These are phyloP conservation scores for Hypena proboscidalis DNA, from an alignment of 2,888 invertebrate species.

Conservation along the genomic window DNA sequence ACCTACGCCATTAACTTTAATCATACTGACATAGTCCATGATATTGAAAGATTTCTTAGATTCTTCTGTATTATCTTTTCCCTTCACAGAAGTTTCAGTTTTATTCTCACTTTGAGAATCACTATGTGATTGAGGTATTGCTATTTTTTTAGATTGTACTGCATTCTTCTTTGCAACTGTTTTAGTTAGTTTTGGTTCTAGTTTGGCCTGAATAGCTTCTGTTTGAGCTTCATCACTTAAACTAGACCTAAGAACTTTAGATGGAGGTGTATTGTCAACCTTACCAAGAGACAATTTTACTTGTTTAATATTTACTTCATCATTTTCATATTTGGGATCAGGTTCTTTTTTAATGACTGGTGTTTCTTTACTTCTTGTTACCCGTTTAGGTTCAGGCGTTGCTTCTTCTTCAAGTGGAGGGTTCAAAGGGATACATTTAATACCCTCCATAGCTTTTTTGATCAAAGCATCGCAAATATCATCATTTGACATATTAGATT, in stretches of 20 bases:
- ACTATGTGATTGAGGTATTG: not conserved
- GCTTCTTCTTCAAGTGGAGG: slow-evolving; percentile 37
- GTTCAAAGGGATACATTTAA: slow-evolving; percentile 60
- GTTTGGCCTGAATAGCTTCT: slow-evolving; percentile 5
- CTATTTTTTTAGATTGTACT: slow-evolving; percentile 3
- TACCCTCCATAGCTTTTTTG: slow-evolving; percentile 77
- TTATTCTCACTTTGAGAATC: slow-evolving; percentile 9
- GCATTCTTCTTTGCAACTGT: not conserved
- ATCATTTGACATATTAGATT: slow-evolving; percentile 77
- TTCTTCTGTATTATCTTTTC: slow-evolving; percentile 7
- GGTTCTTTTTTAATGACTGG: slow-evolving; percentile 23
- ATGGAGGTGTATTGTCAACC: slow-evolving; percentile 24
- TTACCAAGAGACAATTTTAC: slow-evolving; percentile 42
- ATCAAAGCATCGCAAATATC: slow-evolving; percentile 79
- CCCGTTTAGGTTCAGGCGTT: slow-evolving; percentile 29
- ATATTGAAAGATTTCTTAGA: slow-evolving; percentile 64
- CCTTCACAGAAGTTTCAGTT: not conserved
- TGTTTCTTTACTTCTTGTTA: slow-evolving; percentile 28
- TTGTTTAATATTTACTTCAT: slow-evolving; percentile 47
- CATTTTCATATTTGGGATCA: slow-evolving; percentile 12
- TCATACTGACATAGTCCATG: slow-evolving; percentile 75
- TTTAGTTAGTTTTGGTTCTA: not conserved
- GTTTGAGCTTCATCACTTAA: slow-evolving; percentile 5
- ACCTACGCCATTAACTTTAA: slow-evolving; percentile 79
- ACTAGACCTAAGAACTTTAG: slow-evolving; percentile 21